These are phyloP conservation scores for Drosophila neutralis DNA, from an alignment of 2,888 invertebrate species.

Conservation along the genomic window DNA sequence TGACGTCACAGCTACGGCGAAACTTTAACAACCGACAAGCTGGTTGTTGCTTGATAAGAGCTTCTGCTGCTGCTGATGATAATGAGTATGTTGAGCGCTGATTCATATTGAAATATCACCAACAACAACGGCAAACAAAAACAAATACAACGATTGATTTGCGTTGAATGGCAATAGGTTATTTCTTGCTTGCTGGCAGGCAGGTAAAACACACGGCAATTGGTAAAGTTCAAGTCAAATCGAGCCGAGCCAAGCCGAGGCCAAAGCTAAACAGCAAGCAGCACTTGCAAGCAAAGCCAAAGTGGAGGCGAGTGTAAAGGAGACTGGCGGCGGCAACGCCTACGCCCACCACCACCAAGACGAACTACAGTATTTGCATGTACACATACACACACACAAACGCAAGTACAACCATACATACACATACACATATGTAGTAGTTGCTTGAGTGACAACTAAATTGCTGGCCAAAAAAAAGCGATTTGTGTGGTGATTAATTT, in stretches of 20 bases:
- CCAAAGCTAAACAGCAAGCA: conserved; percentile 36
- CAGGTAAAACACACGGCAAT: conserved; percentile 34
- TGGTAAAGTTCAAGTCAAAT: conserved; percentile 54
- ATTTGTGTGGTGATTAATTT: conserved; percentile 2
- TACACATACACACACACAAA: conserved; percentile 25
- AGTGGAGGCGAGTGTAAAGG: conserved; percentile 11
- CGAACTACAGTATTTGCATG: conserved; percentile 61
- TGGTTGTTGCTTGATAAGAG: conserved; percentile 54
- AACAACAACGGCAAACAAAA: conserved; percentile 17
- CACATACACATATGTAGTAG: conserved; percentile 7
- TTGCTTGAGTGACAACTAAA: conserved; percentile 14
- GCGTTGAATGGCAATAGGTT: conserved; percentile 50
- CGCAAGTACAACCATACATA: neutral
- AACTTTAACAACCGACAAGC: conserved; percentile 41
- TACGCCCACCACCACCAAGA: conserved; percentile 58
- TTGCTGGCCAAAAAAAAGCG: conserved; percentile 8
- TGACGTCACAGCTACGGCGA: conserved; percentile 46
- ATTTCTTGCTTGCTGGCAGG: conserved; percentile 23
- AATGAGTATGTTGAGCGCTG: conserved; percentile 43
- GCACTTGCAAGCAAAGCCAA: conserved; percentile 42
- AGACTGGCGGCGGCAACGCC: conserved; percentile 62
- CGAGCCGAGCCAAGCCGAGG: conserved; percentile 47
- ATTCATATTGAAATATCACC: conserved; percentile 53
- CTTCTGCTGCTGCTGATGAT: conserved; percentile 26
- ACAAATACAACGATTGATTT: conserved; percentile 48